A percentile compares a stretch with the other conserved stretches of the same genome.
Evolutionary conservation across 2,888 invertebrate genomes (phyloP).

Genomic region (Hemistola chrysoprasaria): DNA sequence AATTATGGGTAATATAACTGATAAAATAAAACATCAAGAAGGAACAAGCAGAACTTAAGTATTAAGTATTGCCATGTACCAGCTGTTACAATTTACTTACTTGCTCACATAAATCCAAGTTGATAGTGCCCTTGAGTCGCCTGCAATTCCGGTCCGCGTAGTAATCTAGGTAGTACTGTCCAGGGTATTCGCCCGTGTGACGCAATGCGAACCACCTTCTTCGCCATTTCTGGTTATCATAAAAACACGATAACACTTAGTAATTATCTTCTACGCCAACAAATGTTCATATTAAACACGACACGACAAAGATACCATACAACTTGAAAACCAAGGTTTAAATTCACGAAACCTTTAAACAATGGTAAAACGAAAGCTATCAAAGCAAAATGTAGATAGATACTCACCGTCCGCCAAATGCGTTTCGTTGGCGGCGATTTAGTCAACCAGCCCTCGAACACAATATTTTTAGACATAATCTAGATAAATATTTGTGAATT

Average conservation of each 20-base stretch:
- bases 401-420: slow-evolving; percentile 96
- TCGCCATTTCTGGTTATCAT: slow-evolving; percentile 91
- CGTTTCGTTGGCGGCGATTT: slow-evolving; percentile 97
- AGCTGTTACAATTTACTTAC: slow-evolving; percentile 66
- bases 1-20: too few relatives aligned
- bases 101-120: slow-evolving; percentile 98
- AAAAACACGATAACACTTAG: slow-evolving; percentile 19
- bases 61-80: too few relatives aligned
- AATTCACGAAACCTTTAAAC: slow-evolving; percentile 55
- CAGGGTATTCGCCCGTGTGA: slow-evolving; percentile 95
- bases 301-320: slow-evolving; percentile 7
- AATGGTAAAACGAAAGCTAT: slow-evolving; percentile 45
- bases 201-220: slow-evolving; percentile 96
- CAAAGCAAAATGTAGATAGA: slow-evolving; percentile 34
- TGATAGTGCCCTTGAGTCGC: slow-evolving; percentile 93
- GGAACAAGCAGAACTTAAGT: too few relatives aligned
- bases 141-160: slow-evolving; percentile 93
- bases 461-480: slow-evolving; percentile 84
- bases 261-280: background rate
- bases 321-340: slow-evolving; percentile 23
- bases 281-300: background rate
- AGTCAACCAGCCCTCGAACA: slow-evolving; percentile 96
- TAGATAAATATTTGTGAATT: slow-evolving; percentile 28
- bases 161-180: slow-evolving; percentile 96
- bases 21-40: too few relatives aligned